Conservation (phyloP, 1,140 invertebrate species). For the Campoletis sonorensis region DNA sequence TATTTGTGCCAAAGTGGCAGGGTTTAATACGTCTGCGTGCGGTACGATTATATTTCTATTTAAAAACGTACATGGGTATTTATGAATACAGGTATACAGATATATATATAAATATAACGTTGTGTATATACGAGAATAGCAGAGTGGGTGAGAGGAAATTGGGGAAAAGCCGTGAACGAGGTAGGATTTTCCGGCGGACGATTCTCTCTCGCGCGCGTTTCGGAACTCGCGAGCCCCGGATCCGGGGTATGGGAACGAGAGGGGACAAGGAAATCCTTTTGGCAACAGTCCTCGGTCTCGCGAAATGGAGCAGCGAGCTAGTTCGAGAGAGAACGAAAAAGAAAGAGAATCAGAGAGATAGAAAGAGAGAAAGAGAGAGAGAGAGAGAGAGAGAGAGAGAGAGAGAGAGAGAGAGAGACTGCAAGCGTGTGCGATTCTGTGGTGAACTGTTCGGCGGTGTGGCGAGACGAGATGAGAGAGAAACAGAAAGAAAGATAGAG, state of each 20-base stretch:
- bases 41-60: background rate
- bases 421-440: conserved; percentile 13
- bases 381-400: conserved; percentile 12
- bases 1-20: background rate
- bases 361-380: background rate
- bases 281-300: conserved; percentile 43
- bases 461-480: background rate
- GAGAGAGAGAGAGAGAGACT: background rate
- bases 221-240: conserved; percentile 23
- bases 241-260: conserved; percentile 22
- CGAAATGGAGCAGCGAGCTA: background rate
- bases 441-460: conserved; percentile 12
- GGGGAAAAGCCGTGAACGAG: conserved; percentile 40
- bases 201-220: conserved; percentile 9
- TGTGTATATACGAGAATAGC: background rate
- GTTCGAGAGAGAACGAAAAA: conserved; percentile 6
- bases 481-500: background rate
- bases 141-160: conserved; percentile 30
- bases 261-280: conserved; percentile 48
- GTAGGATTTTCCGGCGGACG: conserved; percentile 37
- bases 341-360: background rate
- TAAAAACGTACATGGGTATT: background rate
- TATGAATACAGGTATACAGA: background rate
- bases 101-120: background rate
- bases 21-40: background rate